A percentile compares a stretch with the other conserved stretches of the same genome.
Evolutionary conservation across 2,113 vertebrate species (phyloP).

Genomic region (Chelonoidis abingdonii): DNA sequence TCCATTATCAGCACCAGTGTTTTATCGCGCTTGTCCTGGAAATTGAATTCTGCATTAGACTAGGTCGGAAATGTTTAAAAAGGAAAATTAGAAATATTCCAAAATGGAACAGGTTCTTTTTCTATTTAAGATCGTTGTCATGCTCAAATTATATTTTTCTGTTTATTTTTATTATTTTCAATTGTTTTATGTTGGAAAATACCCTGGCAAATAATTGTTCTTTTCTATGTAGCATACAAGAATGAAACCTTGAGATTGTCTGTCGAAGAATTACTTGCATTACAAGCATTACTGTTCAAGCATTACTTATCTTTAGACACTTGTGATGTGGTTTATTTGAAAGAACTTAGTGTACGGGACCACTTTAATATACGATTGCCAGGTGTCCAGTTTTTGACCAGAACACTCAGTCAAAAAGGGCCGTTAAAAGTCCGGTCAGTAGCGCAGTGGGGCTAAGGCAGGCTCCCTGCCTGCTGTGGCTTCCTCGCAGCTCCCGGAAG

Average conservation of each 20-base stretch:
- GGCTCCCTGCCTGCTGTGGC: too few species aligned
- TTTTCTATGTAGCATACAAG: conserved; percentile 14
- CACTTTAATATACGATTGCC: too few species aligned
- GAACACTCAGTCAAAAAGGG: too few species aligned
- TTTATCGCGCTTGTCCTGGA: conserved; percentile 67
- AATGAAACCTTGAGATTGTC: conserved; percentile 6
- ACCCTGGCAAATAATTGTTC: neutral
- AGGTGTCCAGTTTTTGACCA: too few species aligned
- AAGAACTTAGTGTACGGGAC: neutral
- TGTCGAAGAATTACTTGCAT: neutral
- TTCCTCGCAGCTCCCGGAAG: too few species aligned
- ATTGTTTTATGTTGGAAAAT: conserved; percentile 28
- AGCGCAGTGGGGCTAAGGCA: too few species aligned
- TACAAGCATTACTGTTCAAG: neutral
- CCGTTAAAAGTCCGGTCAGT: too few species aligned
- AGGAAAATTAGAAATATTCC: conserved; percentile 67
- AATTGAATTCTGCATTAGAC: conserved; percentile 75
- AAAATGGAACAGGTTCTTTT: conserved; percentile 38
- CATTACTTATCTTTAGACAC: neutral
- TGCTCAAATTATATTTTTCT: conserved; percentile 43
- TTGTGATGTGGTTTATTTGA: neutral
- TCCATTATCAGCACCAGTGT: conserved; percentile 74
- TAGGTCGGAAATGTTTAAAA: conserved; percentile 68
- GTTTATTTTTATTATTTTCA: conserved; percentile 27
- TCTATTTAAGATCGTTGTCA: conserved; percentile 45